These are phyloP conservation scores for Lepidotrigona ventralis DNA, from an alignment of 1,140 invertebrate species.

Conservation along the genomic window DNA sequence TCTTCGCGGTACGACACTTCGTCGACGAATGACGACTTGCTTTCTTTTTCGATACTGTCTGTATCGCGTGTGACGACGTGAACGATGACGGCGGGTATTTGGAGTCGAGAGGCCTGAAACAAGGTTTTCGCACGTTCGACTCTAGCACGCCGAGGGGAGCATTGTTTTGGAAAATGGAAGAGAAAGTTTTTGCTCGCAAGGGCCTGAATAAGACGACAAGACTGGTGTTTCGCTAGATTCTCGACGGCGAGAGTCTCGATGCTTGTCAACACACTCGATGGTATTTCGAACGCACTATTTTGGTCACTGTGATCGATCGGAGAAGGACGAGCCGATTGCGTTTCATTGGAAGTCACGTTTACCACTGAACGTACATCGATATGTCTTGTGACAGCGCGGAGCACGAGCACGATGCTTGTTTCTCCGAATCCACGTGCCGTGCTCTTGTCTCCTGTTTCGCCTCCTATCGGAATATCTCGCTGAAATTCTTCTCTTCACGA, in stretches of 20 bases:
- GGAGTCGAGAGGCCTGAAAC: too few species aligned
- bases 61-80: background rate
- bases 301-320: background rate
- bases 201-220: too few species aligned
- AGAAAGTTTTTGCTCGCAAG: too few species aligned
- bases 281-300: background rate
- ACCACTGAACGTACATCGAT: background rate
- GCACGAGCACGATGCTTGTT: too few species aligned
- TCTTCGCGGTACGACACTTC: conserved; percentile 11
- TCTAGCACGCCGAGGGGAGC: too few species aligned
- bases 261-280: background rate
- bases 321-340: background rate
- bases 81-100: background rate
- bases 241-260: background rate
- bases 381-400: background rate
- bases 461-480: too few species aligned
- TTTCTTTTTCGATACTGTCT: background rate
- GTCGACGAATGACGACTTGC: background rate
- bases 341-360: background rate
- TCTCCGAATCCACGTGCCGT: too few species aligned
- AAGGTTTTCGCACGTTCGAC: too few species aligned
- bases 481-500: too few species aligned
- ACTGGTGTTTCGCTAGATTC: too few species aligned
- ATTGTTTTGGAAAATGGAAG: too few species aligned
- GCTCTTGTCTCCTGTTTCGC: too few species aligned